A percentile compares a stretch with the other conserved stretches of the same genome.
These are phyloP conservation scores for Passer montanus DNA, from an alignment of 2,113 vertebrate species.

Conservation along the genomic window DNA sequence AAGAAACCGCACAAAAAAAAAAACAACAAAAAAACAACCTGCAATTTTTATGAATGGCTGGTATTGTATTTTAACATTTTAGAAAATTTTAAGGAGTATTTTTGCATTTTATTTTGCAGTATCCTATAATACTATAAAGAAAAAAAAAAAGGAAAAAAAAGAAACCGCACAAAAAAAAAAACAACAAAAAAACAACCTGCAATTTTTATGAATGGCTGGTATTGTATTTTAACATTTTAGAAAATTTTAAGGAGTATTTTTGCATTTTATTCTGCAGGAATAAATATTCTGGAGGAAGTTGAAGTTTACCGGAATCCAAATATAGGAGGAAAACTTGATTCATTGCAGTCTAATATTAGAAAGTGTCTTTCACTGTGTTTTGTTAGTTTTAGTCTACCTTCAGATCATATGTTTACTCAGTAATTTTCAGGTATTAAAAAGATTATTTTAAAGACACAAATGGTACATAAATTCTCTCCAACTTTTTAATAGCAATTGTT, in stretches of 20 bases:
- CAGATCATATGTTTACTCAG: background rate
- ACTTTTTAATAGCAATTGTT: background rate
- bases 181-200: background rate
- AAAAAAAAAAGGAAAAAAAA: too few species aligned
- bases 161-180: background rate
- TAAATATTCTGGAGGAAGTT: background rate
- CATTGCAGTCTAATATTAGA: background rate
- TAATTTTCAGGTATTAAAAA: background rate
- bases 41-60: background rate
- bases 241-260: background rate
- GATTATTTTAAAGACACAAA: background rate
- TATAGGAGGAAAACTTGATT: background rate
- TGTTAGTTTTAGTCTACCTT: background rate
- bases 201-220: background rate
- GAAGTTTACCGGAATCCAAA: background rate
- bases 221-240: background rate
- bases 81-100: background rate
- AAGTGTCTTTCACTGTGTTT: background rate
- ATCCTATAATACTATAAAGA: too few species aligned
- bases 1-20: background rate
- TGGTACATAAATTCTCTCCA: background rate
- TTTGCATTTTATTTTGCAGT: background rate
- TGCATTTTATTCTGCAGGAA: background rate
- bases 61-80: background rate
- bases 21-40: background rate